These are phyloP conservation scores for Colaptes auratus DNA, from an alignment of 2,113 vertebrate genomes.

Conservation along the genomic window DNA sequence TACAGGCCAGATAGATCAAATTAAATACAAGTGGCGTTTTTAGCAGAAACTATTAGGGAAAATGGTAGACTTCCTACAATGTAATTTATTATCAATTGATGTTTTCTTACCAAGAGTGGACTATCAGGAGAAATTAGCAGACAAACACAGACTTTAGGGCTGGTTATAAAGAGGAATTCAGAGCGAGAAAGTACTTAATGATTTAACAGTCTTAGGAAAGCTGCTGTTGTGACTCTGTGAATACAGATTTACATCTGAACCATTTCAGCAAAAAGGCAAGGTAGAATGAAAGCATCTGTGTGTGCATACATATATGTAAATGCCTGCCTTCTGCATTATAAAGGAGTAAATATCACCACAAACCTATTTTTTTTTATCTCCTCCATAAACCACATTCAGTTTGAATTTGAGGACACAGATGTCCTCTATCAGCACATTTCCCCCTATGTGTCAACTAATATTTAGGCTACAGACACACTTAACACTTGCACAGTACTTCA, in stretches of 20 bases:
- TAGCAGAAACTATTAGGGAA: not conserved
- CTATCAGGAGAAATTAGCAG: not conserved
- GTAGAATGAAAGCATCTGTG: not conserved
- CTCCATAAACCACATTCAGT: not conserved
- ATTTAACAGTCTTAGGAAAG: not conserved
- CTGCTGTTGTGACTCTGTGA: not conserved
- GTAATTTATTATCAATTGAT: not conserved
- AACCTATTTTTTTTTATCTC: not conserved
- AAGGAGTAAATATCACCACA: not conserved
- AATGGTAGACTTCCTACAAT: not conserved
- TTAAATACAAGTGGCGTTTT: not conserved
- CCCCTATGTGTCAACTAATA: not conserved
- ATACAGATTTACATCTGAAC: not conserved
- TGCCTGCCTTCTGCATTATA: not conserved
- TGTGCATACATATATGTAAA: not conserved
- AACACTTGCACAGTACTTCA: not conserved
- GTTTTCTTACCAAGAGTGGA: not conserved
- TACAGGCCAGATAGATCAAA: not conserved
- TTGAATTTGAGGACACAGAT: not conserved
- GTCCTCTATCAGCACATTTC: not conserved
- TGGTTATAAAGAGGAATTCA: not conserved
- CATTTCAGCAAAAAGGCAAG: not conserved
- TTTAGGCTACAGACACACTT: not conserved
- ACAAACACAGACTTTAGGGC: not conserved
- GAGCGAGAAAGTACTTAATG: not conserved